Evolutionary conservation across 2,113 vertebrate species (phyloP), one percentile per base, ranked within the genome.

Genomic region (Clupea harengus): DNA sequence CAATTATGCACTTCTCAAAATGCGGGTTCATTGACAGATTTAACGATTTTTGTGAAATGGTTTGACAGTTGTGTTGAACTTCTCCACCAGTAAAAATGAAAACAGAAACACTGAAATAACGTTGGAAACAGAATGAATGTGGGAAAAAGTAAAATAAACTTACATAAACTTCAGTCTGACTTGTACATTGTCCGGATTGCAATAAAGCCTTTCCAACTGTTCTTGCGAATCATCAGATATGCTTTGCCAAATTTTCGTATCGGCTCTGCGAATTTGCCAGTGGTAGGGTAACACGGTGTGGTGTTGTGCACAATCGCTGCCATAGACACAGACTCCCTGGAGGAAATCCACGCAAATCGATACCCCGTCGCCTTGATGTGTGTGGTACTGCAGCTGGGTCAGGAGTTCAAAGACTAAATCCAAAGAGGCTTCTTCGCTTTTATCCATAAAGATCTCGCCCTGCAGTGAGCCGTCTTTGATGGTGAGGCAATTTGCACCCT

Each of bases 371-470:
- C 96, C 95, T 93, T 98, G 97, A 89, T 99, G 99, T 60, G 97
- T 99, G 90, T 99, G 98, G 93, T 99, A 99, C 84, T 99, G 98
- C 88, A 99, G 95, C 93, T 99, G 98, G 84, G 98, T 99, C 91
- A 99, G 92, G 81, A 99, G 96, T 91, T 99, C 98, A 91, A 99
- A 99, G 47, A 99, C 97, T 85, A 99, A 95, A 89, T 99, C 98
- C 85, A 99, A 94, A 84, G 98, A 99, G 84, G 97, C 98, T 87
- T 99, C 98, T 83, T 99, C 98, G 20, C 97, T 99, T 94, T 99
- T 98, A 88, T 97, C 95, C 96, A 97, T 96, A 94, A 99, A 99
- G 92, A 99, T 95, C 83, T 96, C 97, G 64, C 95, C 93, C 90
- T 94, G 93, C 90, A 93, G 87, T 50, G 92, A 92, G 93, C 84